These are phyloP conservation scores for Crenichthys baileyi DNA, from an alignment of 2,797 vertebrate species.

Conservation along the genomic window DNA sequence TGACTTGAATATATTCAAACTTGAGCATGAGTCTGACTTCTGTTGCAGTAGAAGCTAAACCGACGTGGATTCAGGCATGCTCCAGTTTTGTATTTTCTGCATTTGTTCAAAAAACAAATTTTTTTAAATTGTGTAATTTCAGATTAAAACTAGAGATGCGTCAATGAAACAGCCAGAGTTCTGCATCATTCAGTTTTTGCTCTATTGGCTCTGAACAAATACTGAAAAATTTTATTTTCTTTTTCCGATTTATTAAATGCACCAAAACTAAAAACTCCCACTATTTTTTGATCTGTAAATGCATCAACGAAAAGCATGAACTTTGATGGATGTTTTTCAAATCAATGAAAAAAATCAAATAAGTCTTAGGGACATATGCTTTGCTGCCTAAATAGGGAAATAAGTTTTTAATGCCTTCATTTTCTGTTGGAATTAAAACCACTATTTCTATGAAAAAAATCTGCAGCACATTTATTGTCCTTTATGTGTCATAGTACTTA, in stretches of 20 bases:
- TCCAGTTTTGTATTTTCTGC: constrained; percentile 15
- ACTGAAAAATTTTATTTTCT: not conserved
- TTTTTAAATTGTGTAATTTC: not conserved
- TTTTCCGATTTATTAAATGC: not conserved
- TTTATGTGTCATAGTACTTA: not conserved
- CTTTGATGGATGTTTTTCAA: not conserved
- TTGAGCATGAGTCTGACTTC: constrained; percentile 19
- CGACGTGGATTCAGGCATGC: constrained; percentile 11
- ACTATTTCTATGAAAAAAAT: not conserved
- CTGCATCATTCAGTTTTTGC: not conserved
- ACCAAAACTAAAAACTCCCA: not conserved
- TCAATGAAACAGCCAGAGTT: not conserved
- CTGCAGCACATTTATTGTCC: not conserved
- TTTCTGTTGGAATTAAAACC: not conserved
- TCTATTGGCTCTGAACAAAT: not conserved
- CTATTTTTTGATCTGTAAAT: not conserved
- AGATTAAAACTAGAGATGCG: not conserved
- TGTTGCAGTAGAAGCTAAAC: constrained; percentile 20
- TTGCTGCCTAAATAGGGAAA: not conserved
- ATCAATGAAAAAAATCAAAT: not conserved
- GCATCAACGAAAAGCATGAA: not conserved
- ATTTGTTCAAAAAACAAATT: not conserved
- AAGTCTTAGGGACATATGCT: not conserved
- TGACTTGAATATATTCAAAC: constrained; percentile 43
- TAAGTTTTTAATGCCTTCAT: not conserved